Evolutionary conservation across 2,113 vertebrate genomes (phyloP).

Genomic region (Capreolus pygargus): DNA sequence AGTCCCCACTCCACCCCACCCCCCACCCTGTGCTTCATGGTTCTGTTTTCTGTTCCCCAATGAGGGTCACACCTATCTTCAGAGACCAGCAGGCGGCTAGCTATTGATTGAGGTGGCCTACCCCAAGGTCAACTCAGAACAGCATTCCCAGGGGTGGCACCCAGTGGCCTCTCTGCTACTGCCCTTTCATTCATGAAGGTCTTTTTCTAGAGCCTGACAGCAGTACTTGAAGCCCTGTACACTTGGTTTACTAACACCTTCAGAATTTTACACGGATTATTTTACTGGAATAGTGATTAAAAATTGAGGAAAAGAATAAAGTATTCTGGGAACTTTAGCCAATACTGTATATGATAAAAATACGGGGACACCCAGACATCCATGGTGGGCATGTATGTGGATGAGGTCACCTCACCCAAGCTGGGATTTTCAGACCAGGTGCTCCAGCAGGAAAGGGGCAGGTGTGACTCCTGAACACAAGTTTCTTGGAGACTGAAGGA

Average conservation of each 20-base stretch:
- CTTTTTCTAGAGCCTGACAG: background rate
- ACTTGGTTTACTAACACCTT: background rate
- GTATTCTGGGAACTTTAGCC: background rate
- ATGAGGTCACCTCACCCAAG: background rate
- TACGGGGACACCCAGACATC: no score
- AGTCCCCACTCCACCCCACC: background rate
- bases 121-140: background rate
- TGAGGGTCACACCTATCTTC: background rate
- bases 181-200: background rate
- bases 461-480: background rate
- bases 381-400: background rate
- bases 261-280: background rate
- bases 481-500: background rate
- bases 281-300: background rate
- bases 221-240: background rate
- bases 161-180: background rate
- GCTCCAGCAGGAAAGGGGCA: background rate
- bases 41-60: background rate
- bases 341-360: background rate
- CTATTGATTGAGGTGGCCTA: background rate
- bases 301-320: background rate
- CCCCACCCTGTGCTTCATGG: fast-evolving
- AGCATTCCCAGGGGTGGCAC: no score
- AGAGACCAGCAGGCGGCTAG: background rate
- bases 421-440: background rate